These are phyloP conservation scores for Tetrapedia diversipes DNA, from an alignment of 2,888 invertebrate genomes.

Conservation along the genomic window DNA sequence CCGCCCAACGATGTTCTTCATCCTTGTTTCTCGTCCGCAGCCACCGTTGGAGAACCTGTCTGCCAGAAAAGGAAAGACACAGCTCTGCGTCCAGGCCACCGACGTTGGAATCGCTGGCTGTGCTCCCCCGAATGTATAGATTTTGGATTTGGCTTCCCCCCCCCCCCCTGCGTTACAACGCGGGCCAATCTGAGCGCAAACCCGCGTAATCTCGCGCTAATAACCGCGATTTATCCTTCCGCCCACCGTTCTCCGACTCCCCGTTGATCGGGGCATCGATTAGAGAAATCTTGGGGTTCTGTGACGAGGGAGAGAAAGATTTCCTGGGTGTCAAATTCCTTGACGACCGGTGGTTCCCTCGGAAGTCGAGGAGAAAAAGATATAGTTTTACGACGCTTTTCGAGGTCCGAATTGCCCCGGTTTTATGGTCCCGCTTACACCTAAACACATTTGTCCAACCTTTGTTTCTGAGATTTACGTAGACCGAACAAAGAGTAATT, in stretches of 20 bases:
- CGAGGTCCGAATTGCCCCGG: no score
- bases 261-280: constrained; percentile 64
- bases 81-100: constrained; percentile 23
- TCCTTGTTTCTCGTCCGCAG: constrained; percentile 18
- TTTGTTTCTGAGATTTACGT: no score
- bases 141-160: constrained; percentile 79
- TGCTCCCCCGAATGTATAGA: constrained; percentile 74
- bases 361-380: no score
- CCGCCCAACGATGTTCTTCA: constrained; percentile 1
- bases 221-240: constrained; percentile 82
- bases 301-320: neutral
- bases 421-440: no score
- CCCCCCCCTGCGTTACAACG: no score
- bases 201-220: constrained; percentile 82
- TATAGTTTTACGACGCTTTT: no score
- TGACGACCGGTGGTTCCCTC: neutral
- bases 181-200: constrained; percentile 75
- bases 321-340: neutral
- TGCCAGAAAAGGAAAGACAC: neutral
- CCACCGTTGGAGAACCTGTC: neutral
- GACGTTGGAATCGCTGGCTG: constrained; percentile 27
- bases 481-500: no score
- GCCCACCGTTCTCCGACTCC: constrained; percentile 53
- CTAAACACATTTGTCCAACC: no score
- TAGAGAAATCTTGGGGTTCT: constrained; percentile 39